Conservation (phyloP, 2,113 vertebrate species). For the Thunnus maccoyii region DNA sequence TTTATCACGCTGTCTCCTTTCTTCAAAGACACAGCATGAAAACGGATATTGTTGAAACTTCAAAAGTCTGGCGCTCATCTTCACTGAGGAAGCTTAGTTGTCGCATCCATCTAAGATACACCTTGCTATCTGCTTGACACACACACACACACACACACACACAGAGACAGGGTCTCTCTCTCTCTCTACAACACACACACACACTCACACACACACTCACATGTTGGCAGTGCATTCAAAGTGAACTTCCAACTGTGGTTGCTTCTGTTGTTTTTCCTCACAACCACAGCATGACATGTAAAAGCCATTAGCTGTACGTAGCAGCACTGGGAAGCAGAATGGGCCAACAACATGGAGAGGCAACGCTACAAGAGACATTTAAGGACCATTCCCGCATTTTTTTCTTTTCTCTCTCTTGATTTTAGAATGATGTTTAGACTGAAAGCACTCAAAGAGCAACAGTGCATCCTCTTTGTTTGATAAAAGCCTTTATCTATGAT, state of each 20-base stretch:
- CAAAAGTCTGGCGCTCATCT: conserved; percentile 76
- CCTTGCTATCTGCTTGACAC: conserved; percentile 59
- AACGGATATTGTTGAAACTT: conserved; percentile 81
- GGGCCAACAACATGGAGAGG: background rate
- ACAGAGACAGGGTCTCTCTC: background rate
- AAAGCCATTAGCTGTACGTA: conserved; percentile 34
- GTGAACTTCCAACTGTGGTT: conserved; percentile 48
- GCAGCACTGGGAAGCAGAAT: background rate
- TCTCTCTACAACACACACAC: background rate
- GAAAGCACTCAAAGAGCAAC: conserved; percentile 13
- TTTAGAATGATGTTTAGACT: background rate
- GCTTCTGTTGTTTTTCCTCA: conserved; percentile 55
- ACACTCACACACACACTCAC: background rate
- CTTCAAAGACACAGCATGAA: conserved; percentile 80
- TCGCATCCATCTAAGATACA: conserved; percentile 79
- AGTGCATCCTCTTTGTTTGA: conserved; percentile 1
- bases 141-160: conserved; percentile 14
- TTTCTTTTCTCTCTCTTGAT: background rate
- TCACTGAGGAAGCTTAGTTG: conserved; percentile 72
- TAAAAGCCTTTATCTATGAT: conserved; percentile 22
- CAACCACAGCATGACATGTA: conserved; percentile 39
- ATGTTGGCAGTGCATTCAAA: conserved; percentile 39
- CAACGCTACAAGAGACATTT: background rate
- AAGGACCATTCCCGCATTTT: conserved; percentile 14
- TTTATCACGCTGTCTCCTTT: conserved; percentile 78